phyloP scores from a whole-genome alignment of 2,888 invertebrate species.

The Dione vanillae region DNA sequence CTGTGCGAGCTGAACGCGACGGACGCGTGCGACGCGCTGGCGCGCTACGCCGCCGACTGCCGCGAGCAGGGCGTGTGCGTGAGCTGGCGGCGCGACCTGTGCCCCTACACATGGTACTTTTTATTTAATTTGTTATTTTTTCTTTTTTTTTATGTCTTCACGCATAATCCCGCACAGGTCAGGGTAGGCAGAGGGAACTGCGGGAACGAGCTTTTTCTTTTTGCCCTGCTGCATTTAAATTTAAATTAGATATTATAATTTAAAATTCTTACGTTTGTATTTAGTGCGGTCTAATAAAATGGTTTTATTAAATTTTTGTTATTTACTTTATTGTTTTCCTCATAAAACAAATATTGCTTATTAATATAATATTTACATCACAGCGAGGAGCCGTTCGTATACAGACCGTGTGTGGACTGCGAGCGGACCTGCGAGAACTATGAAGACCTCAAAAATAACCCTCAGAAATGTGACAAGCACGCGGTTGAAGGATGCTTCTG shows the following conservation, averaged over 20 bases:
- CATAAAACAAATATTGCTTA: too few relatives aligned
- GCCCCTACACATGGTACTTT: conserved; percentile 88
- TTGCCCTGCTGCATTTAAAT: too few relatives aligned
- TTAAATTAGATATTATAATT: too few relatives aligned
- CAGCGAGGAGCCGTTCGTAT: conserved; percentile 67
- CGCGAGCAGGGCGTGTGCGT: conserved; percentile 88
- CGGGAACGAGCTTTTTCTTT: too few relatives aligned
- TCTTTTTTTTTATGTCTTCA: too few relatives aligned
- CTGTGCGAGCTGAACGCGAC: conserved; percentile 84
- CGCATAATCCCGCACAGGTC: too few relatives aligned
- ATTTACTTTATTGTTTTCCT: too few relatives aligned
- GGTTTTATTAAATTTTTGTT: too few relatives aligned
- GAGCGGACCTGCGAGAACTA: conserved; percentile 87
- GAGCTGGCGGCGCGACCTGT: conserved; percentile 87
- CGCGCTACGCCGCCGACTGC: conserved; percentile 90
- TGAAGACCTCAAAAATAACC: conserved; percentile 68
- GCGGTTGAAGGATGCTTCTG: conserved; percentile 93
- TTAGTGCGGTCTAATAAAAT: too few relatives aligned
- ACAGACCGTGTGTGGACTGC: conserved; percentile 82
- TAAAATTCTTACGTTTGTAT: too few relatives aligned
- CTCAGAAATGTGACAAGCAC: conserved; percentile 74
- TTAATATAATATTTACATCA: background rate
- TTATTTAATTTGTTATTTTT: too few relatives aligned
- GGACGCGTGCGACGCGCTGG: conserved; percentile 86
- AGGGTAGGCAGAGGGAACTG: too few relatives aligned